Evolutionary conservation across 2,113 vertebrate species (phyloP), one percentile per base, ranked within the genome.

Genomic region (Oreocharis arfaki): DNA sequence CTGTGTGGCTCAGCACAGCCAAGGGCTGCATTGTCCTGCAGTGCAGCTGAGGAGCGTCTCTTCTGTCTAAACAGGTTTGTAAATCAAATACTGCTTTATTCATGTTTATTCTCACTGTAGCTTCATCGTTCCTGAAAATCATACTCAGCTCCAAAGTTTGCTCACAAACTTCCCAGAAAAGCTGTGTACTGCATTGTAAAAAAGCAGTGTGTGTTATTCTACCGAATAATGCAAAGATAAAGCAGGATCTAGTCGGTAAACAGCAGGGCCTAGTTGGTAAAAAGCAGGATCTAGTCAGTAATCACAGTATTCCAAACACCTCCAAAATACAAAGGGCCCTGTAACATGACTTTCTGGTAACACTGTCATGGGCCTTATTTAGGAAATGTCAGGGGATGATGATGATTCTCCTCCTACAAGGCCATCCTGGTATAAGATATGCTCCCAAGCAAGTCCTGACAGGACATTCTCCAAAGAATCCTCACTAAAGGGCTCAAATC

Each of bases 1-100:
- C 33, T 2, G 0, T 0, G 1, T 6, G 14, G 37, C 50, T 70
- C 7, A 3, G 52, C 1, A 0, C 3, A 11, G 87, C 93, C 80
- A 65, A 89, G 91, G 52, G 75, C 67, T 53, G 42, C 63, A 12
- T 50, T 77, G 78, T 94, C 74, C 84, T 70, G 59, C 41, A 41
- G 53, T 5, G 37, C 91, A 94, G 80, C 94, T 94, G 87, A 97
- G 89, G 35, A 74, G 16, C 2, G 2, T 37, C 92, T 84, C 47
- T 59, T 57, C 76, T 92, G 52, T 75, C 78, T 64, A 68, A 93
- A 89, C 53, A 82, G 46, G 52, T 87, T 91, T 86, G 55, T 90
- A 95, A 94, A 84, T 68, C 83, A 94, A 75, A 55, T 50, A 68
- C 20, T 41, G 53, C 46, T 81, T 87, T 86, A 76, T 87, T 74